Evolutionary conservation across 2,888 invertebrate species (phyloP).

Genomic region (Steinernema hermaphroditum): DNA sequence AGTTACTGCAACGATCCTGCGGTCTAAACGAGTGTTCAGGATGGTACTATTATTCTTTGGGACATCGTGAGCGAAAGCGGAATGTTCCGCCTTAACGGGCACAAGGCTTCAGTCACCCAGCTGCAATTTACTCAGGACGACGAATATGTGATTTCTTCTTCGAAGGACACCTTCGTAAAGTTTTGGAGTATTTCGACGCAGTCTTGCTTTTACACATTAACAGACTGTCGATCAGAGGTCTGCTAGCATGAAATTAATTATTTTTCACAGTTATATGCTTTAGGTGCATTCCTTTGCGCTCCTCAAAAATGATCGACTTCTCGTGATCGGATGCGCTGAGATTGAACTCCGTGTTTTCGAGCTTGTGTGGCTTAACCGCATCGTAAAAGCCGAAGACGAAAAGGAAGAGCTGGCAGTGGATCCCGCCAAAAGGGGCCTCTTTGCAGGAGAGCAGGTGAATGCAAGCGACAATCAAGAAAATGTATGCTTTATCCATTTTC

Average conservation of each 20-base stretch:
- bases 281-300: constrained; percentile 80
- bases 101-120: constrained; percentile 86
- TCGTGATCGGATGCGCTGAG: constrained; percentile 86
- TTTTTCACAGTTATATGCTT: constrained; percentile 22
- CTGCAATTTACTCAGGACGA: constrained; percentile 67
- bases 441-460: constrained; percentile 43
- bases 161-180: constrained; percentile 91
- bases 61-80: constrained; percentile 91
- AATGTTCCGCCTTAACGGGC: constrained; percentile 83
- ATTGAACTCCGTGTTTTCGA: constrained; percentile 80
- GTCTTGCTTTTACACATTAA: constrained; percentile 90
- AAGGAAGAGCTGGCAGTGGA: constrained; percentile 67
- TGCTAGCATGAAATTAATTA: background rate
- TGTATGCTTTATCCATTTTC: constrained; percentile 29
- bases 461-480: constrained; percentile 48
- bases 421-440: background rate
- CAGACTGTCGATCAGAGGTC: constrained; percentile 76
- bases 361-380: constrained; percentile 63
- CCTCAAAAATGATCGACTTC: constrained; percentile 77
- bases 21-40: no score
- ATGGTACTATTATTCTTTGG: constrained; percentile 90
- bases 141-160: constrained; percentile 70
- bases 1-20: constrained; percentile 36
- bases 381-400: background rate
- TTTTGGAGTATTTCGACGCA: constrained; percentile 95